Percentiles rank a stretch among this genome's conserved stretches.
These are phyloP conservation scores for Brotogeris chrysoptera DNA, from an alignment of 2,797 vertebrate species.

Conservation along the genomic window DNA sequence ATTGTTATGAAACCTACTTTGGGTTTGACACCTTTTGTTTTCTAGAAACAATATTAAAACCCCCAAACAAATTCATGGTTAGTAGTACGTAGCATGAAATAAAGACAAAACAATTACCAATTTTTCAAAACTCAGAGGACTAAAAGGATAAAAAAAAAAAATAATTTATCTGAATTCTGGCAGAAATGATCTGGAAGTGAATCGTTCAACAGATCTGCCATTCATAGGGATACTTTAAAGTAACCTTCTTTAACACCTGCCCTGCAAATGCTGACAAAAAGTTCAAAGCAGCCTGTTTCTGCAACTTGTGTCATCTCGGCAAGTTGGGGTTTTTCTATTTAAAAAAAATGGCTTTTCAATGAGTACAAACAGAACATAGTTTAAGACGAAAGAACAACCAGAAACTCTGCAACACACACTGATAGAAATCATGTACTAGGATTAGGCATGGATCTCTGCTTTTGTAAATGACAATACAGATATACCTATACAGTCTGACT, in stretches of 20 bases:
- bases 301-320: background rate
- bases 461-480: background rate
- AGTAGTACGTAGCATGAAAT: background rate
- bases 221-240: conserved; percentile 6
- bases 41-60: conserved; percentile 22
- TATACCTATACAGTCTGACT: background rate
- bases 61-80: background rate
- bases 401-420: background rate
- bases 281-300: background rate
- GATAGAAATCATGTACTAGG: background rate
- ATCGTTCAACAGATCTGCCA: background rate
- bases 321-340: background rate
- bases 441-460: background rate
- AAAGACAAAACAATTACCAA: background rate
- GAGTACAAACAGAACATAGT: background rate
- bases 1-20: conserved; percentile 56
- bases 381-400: background rate
- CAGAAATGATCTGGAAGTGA: background rate
- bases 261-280: background rate
- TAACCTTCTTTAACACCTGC: background rate
- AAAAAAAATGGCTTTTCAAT: background rate
- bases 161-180: background rate
- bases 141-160: background rate
- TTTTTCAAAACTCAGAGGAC: background rate
- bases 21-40: conserved; percentile 64